Percentiles rank a stretch among this genome's conserved stretches.
Evolutionary conservation across 1,140 invertebrate species (phyloP).

Genomic region (Leptopilina clavipes): DNA sequence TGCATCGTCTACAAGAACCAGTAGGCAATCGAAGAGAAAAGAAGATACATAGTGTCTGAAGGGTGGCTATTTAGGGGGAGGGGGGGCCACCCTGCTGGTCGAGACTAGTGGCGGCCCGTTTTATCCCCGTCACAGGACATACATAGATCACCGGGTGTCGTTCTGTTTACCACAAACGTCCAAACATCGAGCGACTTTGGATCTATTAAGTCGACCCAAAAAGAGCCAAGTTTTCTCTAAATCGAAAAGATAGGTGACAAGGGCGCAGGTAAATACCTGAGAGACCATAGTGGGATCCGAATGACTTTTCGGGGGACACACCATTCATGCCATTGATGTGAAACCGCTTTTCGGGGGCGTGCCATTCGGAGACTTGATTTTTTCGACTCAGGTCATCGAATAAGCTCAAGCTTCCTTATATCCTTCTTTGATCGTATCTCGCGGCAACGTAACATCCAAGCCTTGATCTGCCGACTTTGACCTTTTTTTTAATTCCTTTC

Average conservation of each 20-base stretch:
- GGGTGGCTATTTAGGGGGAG: slow-evolving; percentile 48
- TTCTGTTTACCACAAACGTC: slow-evolving; percentile 74
- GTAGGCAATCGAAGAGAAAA: slow-evolving; percentile 10
- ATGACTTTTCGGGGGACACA: slow-evolving; percentile 36
- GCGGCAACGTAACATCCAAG: slow-evolving; percentile 68
- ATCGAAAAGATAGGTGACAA: slow-evolving; percentile 44
- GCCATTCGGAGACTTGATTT: slow-evolving; percentile 38
- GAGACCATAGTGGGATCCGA: slow-evolving; percentile 1
- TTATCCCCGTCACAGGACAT: slow-evolving; percentile 64
- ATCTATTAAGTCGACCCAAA: slow-evolving; percentile 69
- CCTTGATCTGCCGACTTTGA: slow-evolving; percentile 70
- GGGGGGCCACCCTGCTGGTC: slow-evolving; percentile 56
- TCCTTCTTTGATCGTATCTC: slow-evolving; percentile 60
- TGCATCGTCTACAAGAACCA: neutral
- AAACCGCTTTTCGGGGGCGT: slow-evolving; percentile 59
- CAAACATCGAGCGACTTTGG: slow-evolving; percentile 68
- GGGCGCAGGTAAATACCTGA: slow-evolving; percentile 56
- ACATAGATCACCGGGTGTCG: slow-evolving; percentile 73
- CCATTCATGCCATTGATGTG: slow-evolving; percentile 67
- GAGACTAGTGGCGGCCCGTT: slow-evolving; percentile 62
- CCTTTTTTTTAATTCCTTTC: slow-evolving; percentile 42
- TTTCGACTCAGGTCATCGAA: slow-evolving; percentile 28
- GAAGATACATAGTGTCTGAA: slow-evolving; percentile 40
- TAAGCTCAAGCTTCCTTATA: slow-evolving; percentile 10
- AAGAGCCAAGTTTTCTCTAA: slow-evolving; percentile 42